These are phyloP conservation scores for Ceuthmochares aereus DNA, from an alignment of 2,113 vertebrate species.

Conservation along the genomic window DNA sequence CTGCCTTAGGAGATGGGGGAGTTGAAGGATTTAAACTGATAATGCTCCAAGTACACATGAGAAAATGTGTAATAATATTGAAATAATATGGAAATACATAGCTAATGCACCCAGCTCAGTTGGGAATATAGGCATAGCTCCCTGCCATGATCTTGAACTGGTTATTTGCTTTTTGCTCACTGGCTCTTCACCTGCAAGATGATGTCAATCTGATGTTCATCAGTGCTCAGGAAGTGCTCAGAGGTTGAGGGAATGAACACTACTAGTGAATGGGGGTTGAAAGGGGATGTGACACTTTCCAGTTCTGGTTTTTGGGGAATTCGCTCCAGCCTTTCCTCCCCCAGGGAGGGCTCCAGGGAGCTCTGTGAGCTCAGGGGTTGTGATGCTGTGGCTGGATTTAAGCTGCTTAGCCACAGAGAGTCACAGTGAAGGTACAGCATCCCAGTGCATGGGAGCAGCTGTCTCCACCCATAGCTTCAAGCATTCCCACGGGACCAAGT, in stretches of 20 bases:
- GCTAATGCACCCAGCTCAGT: neutral
- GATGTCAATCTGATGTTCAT: accelerated
- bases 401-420: neutral
- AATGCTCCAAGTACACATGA: neutral
- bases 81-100: neutral
- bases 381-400: neutral
- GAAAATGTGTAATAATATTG: neutral
- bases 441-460: neutral
- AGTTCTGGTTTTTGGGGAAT: neutral
- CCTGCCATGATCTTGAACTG: neutral
- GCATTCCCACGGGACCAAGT: neutral
- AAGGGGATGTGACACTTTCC: neutral
- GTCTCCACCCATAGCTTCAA: neutral
- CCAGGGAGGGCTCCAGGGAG: neutral
- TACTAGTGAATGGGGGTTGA: neutral
- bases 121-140: neutral
- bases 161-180: neutral
- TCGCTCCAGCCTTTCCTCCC: neutral
- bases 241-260: accelerated
- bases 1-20: neutral
- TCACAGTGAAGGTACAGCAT: neutral
- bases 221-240: neutral
- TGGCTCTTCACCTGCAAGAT: neutral
- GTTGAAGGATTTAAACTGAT: neutral
- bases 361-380: accelerated